A percentile compares a stretch with the other conserved stretches of the same genome.
These are phyloP conservation scores for Leptura quadrifasciata DNA, from an alignment of 2,888 invertebrate species.

Conservation along the genomic window DNA sequence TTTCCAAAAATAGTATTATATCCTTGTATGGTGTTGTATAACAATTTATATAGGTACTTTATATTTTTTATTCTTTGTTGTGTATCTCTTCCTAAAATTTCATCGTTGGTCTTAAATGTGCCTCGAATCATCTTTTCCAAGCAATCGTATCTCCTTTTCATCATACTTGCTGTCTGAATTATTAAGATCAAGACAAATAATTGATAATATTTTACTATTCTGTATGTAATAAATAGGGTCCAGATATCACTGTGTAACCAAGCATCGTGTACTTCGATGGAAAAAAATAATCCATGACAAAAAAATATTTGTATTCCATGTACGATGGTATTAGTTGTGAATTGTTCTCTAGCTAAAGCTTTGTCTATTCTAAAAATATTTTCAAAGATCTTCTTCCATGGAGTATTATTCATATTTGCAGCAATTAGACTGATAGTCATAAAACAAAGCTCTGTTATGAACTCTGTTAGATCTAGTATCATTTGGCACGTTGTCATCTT, in stretches of 20 bases:
- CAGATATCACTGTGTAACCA: not conserved
- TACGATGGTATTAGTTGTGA: no score
- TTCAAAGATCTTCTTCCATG: no score
- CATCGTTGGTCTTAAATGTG: not conserved
- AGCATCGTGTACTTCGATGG: no score
- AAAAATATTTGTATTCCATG: no score
- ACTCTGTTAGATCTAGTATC: no score
- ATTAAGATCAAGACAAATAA: not conserved
- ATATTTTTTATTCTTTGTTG: slow-evolving; percentile 3
- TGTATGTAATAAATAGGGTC: slow-evolving; percentile 1
- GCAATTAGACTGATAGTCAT: no score
- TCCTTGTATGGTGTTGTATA: not conserved
- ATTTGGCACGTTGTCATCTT: no score
- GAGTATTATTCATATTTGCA: no score
- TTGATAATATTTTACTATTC: slow-evolving; percentile 16
- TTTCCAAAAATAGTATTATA: slow-evolving; percentile 23
- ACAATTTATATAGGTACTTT: not conserved
- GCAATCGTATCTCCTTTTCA: slow-evolving; percentile 2
- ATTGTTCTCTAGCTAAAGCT: no score
- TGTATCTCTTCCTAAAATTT: not conserved
- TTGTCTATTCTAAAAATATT: no score
- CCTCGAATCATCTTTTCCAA: not conserved
- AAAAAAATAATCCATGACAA: no score
- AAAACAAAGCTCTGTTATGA: no score
- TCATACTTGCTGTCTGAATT: not conserved